A percentile compares a stretch with the other conserved stretches of the same genome.
phyloP scores from a whole-genome alignment of 2,888 invertebrate species.

The Lordiphosa fenestrarum region DNA sequence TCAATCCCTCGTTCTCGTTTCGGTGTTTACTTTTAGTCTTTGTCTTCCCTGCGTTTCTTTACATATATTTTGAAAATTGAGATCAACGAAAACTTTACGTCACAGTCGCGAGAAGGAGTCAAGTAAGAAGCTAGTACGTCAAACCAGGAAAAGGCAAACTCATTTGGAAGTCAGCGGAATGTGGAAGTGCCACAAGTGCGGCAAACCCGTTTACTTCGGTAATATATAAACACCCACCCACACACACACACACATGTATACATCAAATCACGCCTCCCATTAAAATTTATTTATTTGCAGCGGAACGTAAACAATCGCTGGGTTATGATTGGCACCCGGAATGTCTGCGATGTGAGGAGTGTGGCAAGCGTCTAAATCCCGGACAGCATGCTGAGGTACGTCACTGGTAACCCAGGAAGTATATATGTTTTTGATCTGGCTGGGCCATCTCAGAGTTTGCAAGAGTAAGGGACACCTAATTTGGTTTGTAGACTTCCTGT shows the following conservation, averaged over 20 bases:
- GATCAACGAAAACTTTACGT: constrained; percentile 53
- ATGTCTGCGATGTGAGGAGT: constrained; percentile 90
- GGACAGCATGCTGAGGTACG: constrained; percentile 90
- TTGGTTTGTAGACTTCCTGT: too few species aligned
- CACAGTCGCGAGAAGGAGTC: constrained; percentile 25
- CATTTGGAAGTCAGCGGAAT: constrained; percentile 78
- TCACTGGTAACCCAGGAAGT: neutral
- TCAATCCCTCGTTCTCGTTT: constrained; percentile 26
- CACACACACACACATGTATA: constrained; percentile 2
- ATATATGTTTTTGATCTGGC: too few species aligned
- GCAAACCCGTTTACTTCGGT: constrained; percentile 91
- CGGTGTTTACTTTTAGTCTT: constrained; percentile 60
- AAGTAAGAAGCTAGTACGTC: constrained; percentile 1
- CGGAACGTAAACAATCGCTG: constrained; percentile 91
- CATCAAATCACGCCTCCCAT: constrained; percentile 30
- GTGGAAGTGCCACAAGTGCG: constrained; percentile 92
- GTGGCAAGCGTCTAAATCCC: constrained; percentile 89
- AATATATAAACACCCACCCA: constrained; percentile 52
- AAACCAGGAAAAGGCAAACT: constrained; percentile 11
- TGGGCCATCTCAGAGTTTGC: too few species aligned
- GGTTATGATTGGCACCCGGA: constrained; percentile 94
- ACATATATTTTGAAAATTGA: constrained; percentile 35
- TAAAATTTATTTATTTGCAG: constrained; percentile 81
- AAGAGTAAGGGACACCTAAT: too few species aligned
- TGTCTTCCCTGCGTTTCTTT: constrained; percentile 57